Percentiles rank a stretch among this genome's conserved stretches.
These are phyloP conservation scores for Polydrusus tereticollis DNA, from an alignment of 2,888 invertebrate genomes.

Conservation along the genomic window DNA sequence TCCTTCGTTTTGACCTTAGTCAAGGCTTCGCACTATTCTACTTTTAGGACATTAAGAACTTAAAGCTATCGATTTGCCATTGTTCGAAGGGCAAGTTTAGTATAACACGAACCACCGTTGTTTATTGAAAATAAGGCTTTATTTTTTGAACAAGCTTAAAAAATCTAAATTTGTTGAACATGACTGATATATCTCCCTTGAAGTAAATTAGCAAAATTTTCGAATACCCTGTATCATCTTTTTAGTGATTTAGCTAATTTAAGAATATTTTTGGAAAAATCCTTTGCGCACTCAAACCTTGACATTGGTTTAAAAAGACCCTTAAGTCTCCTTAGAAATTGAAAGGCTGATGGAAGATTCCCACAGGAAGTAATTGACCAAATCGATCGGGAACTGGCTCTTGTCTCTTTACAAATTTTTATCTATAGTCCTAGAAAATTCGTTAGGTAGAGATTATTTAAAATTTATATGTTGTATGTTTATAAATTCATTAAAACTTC, in stretches of 20 bases:
- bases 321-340: not conserved
- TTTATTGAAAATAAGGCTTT: not conserved
- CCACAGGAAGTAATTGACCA: conserved; percentile 5
- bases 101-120: not conserved
- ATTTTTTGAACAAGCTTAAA: not conserved
- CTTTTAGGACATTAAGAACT: conserved; percentile 26
- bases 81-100: conserved; percentile 10
- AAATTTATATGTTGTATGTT: no score
- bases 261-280: no score
- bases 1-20: conserved; percentile 24
- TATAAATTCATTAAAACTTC: no score
- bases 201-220: no score
- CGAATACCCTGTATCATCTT: no score
- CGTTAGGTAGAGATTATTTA: no score
- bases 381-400: not conserved
- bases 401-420: not conserved
- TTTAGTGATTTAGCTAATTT: no score
- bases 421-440: not conserved
- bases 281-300: not conserved
- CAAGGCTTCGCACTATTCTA: conserved; percentile 14
- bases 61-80: conserved; percentile 11
- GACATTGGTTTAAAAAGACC: not conserved
- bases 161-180: no score
- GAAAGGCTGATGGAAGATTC: not conserved
- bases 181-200: no score